Evolutionary conservation across 2,113 vertebrate species (phyloP).

Genomic region (Nicator chloris): DNA sequence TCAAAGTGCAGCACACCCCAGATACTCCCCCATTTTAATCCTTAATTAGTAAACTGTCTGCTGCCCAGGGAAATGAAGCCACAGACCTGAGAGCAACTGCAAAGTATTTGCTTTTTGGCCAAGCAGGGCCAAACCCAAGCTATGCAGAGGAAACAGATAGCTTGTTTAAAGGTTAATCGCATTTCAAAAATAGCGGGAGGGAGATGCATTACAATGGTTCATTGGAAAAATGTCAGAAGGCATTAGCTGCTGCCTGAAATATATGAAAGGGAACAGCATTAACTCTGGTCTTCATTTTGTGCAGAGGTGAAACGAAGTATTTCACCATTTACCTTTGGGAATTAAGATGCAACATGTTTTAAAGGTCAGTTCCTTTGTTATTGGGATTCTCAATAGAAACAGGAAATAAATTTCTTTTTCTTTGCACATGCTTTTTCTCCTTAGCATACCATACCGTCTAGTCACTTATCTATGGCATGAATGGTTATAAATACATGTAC

Average conservation of each 20-base stretch:
- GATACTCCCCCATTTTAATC: background rate
- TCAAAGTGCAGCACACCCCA: background rate
- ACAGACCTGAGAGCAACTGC: background rate
- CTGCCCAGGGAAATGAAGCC: background rate
- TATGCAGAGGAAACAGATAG: background rate
- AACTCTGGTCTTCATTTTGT: background rate
- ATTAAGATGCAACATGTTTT: background rate
- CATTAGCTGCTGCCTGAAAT: slow-evolving; percentile 25
- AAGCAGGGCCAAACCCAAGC: background rate
- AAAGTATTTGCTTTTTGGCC: background rate
- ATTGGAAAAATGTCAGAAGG: slow-evolving; percentile 48
- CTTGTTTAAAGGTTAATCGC: background rate
- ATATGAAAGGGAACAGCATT: background rate
- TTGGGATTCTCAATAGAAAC: background rate
- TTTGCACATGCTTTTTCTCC: background rate
- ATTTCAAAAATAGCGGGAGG: background rate
- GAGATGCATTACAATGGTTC: slow-evolving; percentile 1
- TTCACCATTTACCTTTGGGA: background rate
- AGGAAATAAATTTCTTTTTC: background rate
- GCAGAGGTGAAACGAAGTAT: background rate
- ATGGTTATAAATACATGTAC: background rate
- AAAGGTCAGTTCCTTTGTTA: slow-evolving; percentile 5
- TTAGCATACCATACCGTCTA: background rate
- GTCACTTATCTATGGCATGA: background rate
- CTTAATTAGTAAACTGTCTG: background rate